These are phyloP conservation scores for Strix aluco DNA, from an alignment of 2,113 vertebrate species.

Conservation along the genomic window DNA sequence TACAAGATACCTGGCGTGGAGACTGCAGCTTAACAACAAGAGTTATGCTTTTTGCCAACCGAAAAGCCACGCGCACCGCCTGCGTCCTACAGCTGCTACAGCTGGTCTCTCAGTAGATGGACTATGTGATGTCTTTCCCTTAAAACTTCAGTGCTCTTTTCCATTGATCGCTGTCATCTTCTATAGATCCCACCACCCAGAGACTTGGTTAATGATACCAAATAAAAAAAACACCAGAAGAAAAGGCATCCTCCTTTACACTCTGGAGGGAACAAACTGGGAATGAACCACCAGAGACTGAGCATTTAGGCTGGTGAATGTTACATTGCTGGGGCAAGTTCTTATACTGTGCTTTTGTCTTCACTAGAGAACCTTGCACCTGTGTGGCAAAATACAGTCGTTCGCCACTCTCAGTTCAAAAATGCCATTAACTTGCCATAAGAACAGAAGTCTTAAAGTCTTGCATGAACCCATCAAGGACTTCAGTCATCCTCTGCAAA, in stretches of 20 bases:
- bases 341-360: neutral
- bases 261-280: neutral
- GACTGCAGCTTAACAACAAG: neutral
- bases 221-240: neutral
- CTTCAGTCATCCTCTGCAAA: neutral
- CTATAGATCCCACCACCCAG: neutral
- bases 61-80: fast-evolving
- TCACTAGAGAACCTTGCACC: neutral
- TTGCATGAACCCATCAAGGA: neutral
- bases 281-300: neutral
- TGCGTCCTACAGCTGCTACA: neutral
- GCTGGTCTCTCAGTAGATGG: neutral
- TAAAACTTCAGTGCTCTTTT: neutral
- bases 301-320: neutral
- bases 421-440: neutral
- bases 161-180: neutral
- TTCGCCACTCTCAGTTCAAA: neutral
- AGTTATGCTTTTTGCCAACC: neutral
- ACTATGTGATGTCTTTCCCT: neutral
- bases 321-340: neutral
- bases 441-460: neutral
- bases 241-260: neutral
- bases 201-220: neutral
- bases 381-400: neutral
- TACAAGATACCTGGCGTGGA: neutral